Base-by-base conservation (phyloP, 2,888 invertebrate species). In the Philaethria dido region DNA sequence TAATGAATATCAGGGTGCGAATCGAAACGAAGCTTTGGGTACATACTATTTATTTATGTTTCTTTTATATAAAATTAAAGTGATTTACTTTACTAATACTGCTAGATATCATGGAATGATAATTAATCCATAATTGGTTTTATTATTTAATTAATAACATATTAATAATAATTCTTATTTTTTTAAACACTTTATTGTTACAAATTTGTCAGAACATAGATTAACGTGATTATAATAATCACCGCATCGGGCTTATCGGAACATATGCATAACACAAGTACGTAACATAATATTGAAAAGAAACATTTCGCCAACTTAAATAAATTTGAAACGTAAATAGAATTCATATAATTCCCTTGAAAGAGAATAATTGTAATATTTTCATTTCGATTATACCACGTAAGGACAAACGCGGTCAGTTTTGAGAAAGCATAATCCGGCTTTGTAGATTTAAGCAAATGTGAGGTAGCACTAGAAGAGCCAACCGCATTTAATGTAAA, bases 401-500 rank as follows among this genome's bases (percentile, higher is more conserved):
- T 33, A 60, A 39, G 48, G 66, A 55, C 63, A 65, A 70, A 69
- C 66, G 33, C 62, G 62, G 66, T 60, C 60, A 70, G 70, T 78
- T 77, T 75, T 78, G 70, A 71, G 73, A 77, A 71, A 75, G 77
- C 76, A 79, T 75, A 75, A 75, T 74, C 75, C 66, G 72, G 71
- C 71, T 76, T 73, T 74, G 73, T 72, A 73, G 77, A 80, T 79
- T 77, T 76, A 73, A 73, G 77, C 77, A 77, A 85, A 82, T 87
- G 83, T 84, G 82, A 87, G 84, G 84, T 89, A 88, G 88, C 86
- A 86, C 85, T 84, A 79, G 83, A 79, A 79, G 82, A 78, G 83
- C 82, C 81, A 79, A 82, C 89, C 89, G 89, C 89, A 86, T 89
- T 90, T 89, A 89, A 91, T 90, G 89, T 86, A 90, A 91, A 90